A percentile compares a stretch with the other conserved stretches of the same genome.
These are phyloP conservation scores for Electrophaes corylata DNA, from an alignment of 2,888 invertebrate genomes.

Conservation along the genomic window DNA sequence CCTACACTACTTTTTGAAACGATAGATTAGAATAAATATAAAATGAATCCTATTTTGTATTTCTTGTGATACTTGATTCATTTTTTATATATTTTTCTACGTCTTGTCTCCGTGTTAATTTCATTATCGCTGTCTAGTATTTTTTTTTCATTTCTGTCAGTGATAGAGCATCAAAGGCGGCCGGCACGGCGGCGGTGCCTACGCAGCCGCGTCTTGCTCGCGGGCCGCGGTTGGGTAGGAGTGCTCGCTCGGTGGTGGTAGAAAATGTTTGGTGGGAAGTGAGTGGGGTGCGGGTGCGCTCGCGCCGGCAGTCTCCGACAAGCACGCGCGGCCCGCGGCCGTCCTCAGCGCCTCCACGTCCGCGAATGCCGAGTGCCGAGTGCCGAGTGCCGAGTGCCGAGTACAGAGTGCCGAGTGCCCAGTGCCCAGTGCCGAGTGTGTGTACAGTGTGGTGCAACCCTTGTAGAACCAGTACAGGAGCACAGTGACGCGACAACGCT, in stretches of 20 bases:
- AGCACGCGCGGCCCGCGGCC: constrained; percentile 74
- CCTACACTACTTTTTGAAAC: background rate
- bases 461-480: constrained; percentile 46
- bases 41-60: too few species aligned
- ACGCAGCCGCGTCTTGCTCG: constrained; percentile 26
- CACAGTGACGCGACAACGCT: constrained; percentile 56
- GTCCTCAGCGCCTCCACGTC: too few species aligned
- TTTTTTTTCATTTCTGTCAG: background rate
- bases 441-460: constrained; percentile 56
- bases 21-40: too few species aligned
- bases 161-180: background rate
- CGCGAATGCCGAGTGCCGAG: too few species aligned
- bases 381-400: too few species aligned
- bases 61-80: background rate
- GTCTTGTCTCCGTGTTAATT: background rate
- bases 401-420: too few species aligned
- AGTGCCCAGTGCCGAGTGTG: constrained; percentile 57
- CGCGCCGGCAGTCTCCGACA: constrained; percentile 73
- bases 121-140: background rate
- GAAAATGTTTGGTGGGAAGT: constrained; percentile 81
- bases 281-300: constrained; percentile 77
- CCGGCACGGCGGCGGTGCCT: background rate
- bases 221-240: constrained; percentile 66
- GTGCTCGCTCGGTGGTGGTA: constrained; percentile 70
- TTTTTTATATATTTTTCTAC: background rate